Percentiles rank a stretch among this genome's conserved stretches.
These are phyloP conservation scores for Nasonia giraulti DNA, from an alignment of 1,140 invertebrate species.

Conservation along the genomic window DNA sequence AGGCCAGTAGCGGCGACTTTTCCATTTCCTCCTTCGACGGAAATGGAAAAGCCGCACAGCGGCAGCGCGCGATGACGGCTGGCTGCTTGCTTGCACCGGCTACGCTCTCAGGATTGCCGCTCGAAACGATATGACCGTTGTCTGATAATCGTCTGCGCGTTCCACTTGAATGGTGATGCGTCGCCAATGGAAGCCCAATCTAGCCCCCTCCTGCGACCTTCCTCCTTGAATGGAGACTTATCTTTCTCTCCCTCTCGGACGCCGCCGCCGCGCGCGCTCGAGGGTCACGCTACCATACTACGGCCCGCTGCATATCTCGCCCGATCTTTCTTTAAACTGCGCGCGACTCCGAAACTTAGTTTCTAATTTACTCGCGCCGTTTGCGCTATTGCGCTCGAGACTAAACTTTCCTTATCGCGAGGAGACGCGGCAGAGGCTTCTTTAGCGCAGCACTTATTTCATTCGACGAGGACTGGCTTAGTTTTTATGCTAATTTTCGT, in stretches of 20 bases:
- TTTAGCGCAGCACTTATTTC: too few relatives aligned
- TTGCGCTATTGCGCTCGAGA: neutral
- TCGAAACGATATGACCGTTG: constrained; percentile 30
- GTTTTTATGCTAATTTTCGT: too few relatives aligned
- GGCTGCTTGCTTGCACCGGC: neutral
- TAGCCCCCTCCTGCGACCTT: constrained; percentile 38
- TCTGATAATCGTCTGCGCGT: constrained; percentile 31
- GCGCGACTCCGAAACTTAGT: neutral
- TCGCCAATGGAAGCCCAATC: constrained; percentile 47
- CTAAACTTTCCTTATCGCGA: constrained; percentile 8
- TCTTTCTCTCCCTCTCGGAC: neutral
- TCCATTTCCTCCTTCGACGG: constrained; percentile 54
- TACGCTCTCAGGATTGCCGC: neutral
- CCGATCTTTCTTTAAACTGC: neutral
- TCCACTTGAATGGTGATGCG: constrained; percentile 39
- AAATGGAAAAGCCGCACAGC: constrained; percentile 48
- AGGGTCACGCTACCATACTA: neutral
- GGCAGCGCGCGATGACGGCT: neutral
- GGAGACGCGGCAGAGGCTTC: neutral
- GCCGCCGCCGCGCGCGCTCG: neutral
- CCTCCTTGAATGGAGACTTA: constrained; percentile 19
- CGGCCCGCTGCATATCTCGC: neutral
- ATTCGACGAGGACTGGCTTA: too few relatives aligned
- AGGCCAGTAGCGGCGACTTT: constrained; percentile 47
- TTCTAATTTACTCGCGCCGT: constrained; percentile 16